These are phyloP conservation scores for Sebastes oblongus DNA, from an alignment of 2,797 vertebrate species.

Conservation along the genomic window DNA sequence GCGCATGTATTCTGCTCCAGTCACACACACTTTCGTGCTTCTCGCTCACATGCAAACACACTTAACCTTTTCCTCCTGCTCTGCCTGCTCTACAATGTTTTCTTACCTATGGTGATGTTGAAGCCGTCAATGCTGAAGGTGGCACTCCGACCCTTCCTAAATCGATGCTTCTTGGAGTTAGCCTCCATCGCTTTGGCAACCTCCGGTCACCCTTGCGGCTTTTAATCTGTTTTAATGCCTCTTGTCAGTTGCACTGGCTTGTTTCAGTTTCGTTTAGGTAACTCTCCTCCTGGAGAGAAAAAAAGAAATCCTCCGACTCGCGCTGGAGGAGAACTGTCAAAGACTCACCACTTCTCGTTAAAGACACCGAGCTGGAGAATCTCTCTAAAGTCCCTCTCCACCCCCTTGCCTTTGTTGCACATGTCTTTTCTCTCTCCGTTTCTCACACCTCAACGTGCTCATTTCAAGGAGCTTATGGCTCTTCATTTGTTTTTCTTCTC, in stretches of 20 bases:
- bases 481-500: slow-evolving; percentile 72
- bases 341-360: slow-evolving; percentile 57
- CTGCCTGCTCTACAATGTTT: slow-evolving; percentile 67
- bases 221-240: slow-evolving; percentile 36
- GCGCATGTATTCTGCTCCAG: slow-evolving; percentile 11
- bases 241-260: slow-evolving; percentile 47
- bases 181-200: slow-evolving; percentile 84
- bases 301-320: slow-evolving; percentile 49
- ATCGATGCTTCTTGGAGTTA: slow-evolving; percentile 89
- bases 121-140: slow-evolving; percentile 98
- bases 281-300: slow-evolving; percentile 40
- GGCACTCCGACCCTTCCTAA: slow-evolving; percentile 94
- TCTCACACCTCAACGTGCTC: slow-evolving; percentile 73
- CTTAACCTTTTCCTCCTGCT: slow-evolving; percentile 7
- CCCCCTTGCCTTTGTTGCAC: slow-evolving; percentile 47
- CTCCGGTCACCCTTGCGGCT: slow-evolving; percentile 26
- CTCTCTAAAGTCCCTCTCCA: slow-evolving; percentile 49
- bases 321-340: slow-evolving; percentile 50
- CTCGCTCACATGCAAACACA: slow-evolving; percentile 29
- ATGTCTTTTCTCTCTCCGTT: slow-evolving; percentile 54
- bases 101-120: slow-evolving; percentile 98
- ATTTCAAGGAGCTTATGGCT: slow-evolving; percentile 72
- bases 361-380: slow-evolving; percentile 49
- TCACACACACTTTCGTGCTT: slow-evolving; percentile 27
- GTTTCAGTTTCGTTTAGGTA: slow-evolving; percentile 45